Conservation (phyloP, 2,888 invertebrate species). For the Pasiphila rectangulata region DNA sequence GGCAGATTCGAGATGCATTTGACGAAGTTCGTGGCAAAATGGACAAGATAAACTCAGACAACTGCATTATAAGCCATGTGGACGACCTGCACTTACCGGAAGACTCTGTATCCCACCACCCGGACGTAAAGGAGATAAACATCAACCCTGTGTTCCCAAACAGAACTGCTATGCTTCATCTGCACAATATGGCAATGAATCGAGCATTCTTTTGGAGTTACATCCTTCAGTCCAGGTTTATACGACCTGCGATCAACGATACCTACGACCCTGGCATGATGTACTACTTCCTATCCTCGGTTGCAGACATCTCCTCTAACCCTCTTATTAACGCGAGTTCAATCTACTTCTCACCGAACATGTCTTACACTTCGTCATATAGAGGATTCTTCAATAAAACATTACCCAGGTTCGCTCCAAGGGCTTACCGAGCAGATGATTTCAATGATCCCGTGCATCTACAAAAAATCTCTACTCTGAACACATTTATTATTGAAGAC, state of each 20-base stretch:
- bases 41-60: slow-evolving; percentile 91
- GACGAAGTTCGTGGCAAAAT: slow-evolving; percentile 92
- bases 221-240: slow-evolving; percentile 93
- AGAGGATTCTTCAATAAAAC: slow-evolving; percentile 98
- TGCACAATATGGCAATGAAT: slow-evolving; percentile 98
- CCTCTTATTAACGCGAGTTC: slow-evolving; percentile 95
- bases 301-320: slow-evolving; percentile 96
- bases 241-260: slow-evolving; percentile 93
- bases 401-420: slow-evolving; percentile 95
- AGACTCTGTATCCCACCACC: slow-evolving; percentile 93
- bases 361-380: slow-evolving; percentile 96
- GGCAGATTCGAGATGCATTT: slow-evolving; percentile 94
- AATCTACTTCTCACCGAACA: slow-evolving; percentile 96
- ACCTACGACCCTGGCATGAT: slow-evolving; percentile 98
- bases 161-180: slow-evolving; percentile 93
- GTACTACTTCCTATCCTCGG: slow-evolving; percentile 97
- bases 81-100: slow-evolving; percentile 91
- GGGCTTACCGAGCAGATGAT: slow-evolving; percentile 94
- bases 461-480: slow-evolving; percentile 96
- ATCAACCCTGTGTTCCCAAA: slow-evolving; percentile 97
- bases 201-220: slow-evolving; percentile 98
- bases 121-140: slow-evolving; percentile 95
- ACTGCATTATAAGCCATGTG: slow-evolving; percentile 93
- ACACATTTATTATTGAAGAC: slow-evolving; percentile 93
- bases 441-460: slow-evolving; percentile 97